Base-by-base conservation (phyloP, 2,888 invertebrate genomes). In the Steinernema hermaphroditum region DNA sequence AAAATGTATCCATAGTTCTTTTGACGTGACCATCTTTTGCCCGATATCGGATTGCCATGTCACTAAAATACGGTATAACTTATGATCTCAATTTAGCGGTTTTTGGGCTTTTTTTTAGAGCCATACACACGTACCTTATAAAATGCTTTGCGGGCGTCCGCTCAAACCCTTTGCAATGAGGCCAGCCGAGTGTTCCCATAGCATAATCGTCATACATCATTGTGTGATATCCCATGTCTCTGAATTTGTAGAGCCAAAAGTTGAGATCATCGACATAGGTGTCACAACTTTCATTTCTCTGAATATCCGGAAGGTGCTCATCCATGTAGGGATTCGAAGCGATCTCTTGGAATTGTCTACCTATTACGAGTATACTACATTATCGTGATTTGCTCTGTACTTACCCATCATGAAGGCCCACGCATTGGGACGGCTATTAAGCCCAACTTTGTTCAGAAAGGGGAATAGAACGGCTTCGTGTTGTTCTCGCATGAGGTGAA, bases 181-280 rank as follows among this genome's bases (percentile, higher is more conserved):
- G n/a, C 9, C 24, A n/a, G 24, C 8, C 24, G 8, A 50, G n/a
- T 12, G 8, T n/a, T 8, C 6, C 8, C 6, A 12, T 8, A 12
- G 54, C 24, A 8, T n/a, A 50, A 50, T 50, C 54, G 8, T 50
- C 54, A n/a, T 8, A 8, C 12, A 8, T n/a, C 54, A 50, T 50
- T 12, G 54, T 50, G n/a, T 22, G 19, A 24, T 50, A 50, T 22
- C 54, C 54, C 9, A n/a, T n/a, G n/a, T 50, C 54, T 50, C 54
- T 8, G 54, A 22, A 50, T n/a, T 24, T n/a, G n/a, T 50, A n/a
- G 9, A 8, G 8, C 19, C 6, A 8, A 24, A 50, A 50, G 9
- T 8, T 9, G 24, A 8, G 9, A 50, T 12, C n/a, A 8, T n/a
- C 54, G n/a, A 12, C 19, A 8, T 12, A 24, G n/a, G 54, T 8